Conservation (phyloP, 2,113 vertebrate genomes). For the Ptilonorhynchus violaceus region DNA sequence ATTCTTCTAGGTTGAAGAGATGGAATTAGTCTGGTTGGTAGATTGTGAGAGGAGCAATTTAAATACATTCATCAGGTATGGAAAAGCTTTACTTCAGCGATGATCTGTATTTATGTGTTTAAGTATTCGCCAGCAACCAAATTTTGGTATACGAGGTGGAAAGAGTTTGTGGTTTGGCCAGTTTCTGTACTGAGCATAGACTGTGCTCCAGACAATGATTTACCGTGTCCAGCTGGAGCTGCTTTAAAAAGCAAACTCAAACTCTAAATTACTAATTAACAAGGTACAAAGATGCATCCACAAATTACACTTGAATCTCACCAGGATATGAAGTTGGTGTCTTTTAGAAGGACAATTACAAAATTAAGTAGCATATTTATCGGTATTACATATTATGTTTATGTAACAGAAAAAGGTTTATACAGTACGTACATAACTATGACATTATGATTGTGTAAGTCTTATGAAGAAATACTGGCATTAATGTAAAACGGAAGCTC, state of each 20-base stretch:
- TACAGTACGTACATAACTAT: not conserved
- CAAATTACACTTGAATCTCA: not conserved
- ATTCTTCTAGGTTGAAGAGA: not conserved
- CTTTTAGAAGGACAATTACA: not conserved
- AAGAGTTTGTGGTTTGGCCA: not conserved
- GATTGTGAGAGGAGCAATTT: not conserved
- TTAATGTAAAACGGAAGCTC: not conserved
- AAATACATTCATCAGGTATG: not conserved
- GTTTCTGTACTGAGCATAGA: not conserved
- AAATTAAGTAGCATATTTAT: not conserved
- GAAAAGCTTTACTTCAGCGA: not conserved
- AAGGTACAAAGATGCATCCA: not conserved
- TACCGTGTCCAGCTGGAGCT: conserved; percentile 19
- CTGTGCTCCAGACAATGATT: not conserved
- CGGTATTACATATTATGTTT: not conserved
- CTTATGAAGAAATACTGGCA: not conserved
- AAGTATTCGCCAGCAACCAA: not conserved
- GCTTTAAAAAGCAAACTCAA: conserved; percentile 34
- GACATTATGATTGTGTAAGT: not conserved
- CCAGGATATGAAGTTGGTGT: not conserved
- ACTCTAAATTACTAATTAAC: conserved; percentile 25
- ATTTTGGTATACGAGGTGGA: not conserved
- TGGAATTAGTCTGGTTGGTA: not conserved
- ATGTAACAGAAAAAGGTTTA: not conserved
- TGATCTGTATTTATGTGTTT: not conserved